Evolutionary conservation across 2,888 invertebrate genomes (phyloP).

Genomic region (Uropetala carovei): DNA sequence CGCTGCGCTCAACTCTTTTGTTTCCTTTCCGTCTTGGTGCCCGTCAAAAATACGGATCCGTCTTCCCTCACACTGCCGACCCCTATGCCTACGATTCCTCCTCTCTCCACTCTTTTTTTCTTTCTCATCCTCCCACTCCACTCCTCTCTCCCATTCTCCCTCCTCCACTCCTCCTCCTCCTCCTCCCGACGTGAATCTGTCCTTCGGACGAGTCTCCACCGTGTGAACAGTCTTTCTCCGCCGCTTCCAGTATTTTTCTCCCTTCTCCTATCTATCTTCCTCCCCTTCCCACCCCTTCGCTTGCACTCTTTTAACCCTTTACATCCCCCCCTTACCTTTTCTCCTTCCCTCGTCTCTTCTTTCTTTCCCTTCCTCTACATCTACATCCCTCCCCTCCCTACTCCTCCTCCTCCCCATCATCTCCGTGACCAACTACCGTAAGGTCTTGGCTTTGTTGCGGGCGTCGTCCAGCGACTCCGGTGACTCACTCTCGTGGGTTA

Average conservation of each 20-base stretch:
- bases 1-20: background rate
- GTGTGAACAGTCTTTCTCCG: conserved; percentile 14
- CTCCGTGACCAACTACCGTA: background rate
- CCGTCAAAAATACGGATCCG: background rate
- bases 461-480: background rate
- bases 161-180: background rate
- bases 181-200: background rate
- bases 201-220: background rate
- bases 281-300: background rate
- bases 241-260: background rate
- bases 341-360: background rate
- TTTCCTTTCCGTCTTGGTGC: conserved; percentile 9
- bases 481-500: conserved; percentile 18
- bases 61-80: background rate
- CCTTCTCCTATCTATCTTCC: background rate
- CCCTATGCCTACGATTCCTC: background rate
- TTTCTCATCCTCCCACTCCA: background rate
- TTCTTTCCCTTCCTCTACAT: background rate
- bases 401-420: background rate
- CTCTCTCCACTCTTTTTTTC: background rate
- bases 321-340: background rate
- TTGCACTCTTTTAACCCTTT: conserved; percentile 22
- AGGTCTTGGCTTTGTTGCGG: background rate
- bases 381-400: background rate
- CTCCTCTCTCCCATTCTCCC: background rate